Conservation (phyloP, 2,888 invertebrate genomes). For the Oithona nana region DNA sequence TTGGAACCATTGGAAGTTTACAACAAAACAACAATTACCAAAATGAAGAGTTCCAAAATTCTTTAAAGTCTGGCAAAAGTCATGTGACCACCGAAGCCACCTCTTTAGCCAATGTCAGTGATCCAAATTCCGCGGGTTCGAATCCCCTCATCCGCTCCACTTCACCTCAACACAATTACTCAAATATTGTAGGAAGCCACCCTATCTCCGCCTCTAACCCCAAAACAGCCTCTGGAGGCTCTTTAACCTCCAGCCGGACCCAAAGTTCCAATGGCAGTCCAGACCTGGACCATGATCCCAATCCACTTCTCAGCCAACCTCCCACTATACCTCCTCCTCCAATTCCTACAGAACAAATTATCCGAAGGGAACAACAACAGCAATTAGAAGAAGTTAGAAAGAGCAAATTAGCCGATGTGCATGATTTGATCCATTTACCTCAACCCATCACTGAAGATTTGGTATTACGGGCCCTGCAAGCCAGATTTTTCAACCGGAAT, state of each 20-base stretch:
- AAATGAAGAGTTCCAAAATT: no score
- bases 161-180: constrained; percentile 16
- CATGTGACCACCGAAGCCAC: no score
- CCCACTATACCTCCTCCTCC: not conserved
- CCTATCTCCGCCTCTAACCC: no score
- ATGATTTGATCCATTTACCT: constrained; percentile 75
- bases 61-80: no score
- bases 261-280: not conserved
- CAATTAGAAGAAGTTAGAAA: not conserved
- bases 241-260: not conserved
- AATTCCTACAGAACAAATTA: not conserved
- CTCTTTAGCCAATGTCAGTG: no score
- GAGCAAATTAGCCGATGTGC: constrained; percentile 37
- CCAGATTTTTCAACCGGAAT: constrained; percentile 63
- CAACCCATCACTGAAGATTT: constrained; percentile 87
- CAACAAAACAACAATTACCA: no score
- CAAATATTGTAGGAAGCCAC: no score
- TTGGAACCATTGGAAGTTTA: no score
- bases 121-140: no score
- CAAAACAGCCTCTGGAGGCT: not conserved
- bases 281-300: not conserved
- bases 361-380: not conserved
- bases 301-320: not conserved
- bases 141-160: no score
- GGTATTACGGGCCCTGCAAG: constrained; percentile 71